Evolutionary conservation across 2,797 vertebrate species (phyloP).

Genomic region (Coccyzus lansbergi): DNA sequence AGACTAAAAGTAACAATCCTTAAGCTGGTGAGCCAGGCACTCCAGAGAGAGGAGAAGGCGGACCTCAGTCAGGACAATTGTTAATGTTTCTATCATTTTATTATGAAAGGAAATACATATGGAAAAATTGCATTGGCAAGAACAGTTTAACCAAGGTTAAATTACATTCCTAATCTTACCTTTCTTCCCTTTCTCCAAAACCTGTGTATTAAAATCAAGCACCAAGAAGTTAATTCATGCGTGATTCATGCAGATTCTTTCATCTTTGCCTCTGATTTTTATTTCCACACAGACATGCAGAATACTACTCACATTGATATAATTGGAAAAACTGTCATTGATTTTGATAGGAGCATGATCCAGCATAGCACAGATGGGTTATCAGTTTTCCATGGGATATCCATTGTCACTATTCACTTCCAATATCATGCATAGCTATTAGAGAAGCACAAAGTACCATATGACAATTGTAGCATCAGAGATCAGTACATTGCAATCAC

Average conservation of each 20-base stretch:
- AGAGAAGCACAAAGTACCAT: not conserved
- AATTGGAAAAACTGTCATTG: not conserved
- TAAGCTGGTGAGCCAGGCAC: not conserved
- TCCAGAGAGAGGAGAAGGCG: not conserved
- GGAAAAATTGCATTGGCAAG: not conserved
- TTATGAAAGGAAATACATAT: not conserved
- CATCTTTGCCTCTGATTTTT: not conserved
- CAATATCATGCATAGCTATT: not conserved
- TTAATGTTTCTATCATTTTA: not conserved
- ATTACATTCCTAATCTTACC: not conserved
- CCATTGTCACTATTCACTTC: not conserved
- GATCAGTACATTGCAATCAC: not conserved
- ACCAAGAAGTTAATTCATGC: not conserved
- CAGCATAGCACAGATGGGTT: not conserved
- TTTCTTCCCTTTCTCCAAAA: not conserved
- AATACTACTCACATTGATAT: not conserved
- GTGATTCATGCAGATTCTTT: conserved; percentile 32
- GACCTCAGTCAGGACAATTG: not conserved
- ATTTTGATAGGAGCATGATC: not conserved
- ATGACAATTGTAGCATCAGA: not conserved
- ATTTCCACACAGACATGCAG: not conserved
- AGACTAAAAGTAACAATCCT: not conserved
- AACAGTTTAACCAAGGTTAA: not conserved
- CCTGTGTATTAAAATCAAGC: conserved; percentile 34
- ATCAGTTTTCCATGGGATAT: not conserved